Evolutionary conservation across 2,113 vertebrate genomes (phyloP).

Genomic region (Anser cygnoides): DNA sequence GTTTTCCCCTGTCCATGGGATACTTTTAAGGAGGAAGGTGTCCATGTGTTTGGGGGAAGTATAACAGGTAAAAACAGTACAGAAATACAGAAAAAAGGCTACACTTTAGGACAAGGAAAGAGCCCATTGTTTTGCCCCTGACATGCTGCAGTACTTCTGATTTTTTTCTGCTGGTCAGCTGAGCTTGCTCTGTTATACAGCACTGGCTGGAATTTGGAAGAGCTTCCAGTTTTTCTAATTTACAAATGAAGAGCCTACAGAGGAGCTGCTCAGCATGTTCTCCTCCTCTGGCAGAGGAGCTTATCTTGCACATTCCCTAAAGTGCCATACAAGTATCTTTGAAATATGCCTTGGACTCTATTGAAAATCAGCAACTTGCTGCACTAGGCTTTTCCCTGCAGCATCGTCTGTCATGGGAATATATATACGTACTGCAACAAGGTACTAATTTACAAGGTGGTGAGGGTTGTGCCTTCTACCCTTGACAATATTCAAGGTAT

Average conservation of each 20-base stretch:
- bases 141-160: background rate
- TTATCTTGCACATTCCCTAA: accelerated
- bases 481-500: background rate
- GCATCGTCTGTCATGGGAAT: background rate
- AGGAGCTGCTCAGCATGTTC: background rate
- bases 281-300: background rate
- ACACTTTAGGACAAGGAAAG: background rate
- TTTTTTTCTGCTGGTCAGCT: background rate
- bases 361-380: background rate
- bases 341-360: background rate
- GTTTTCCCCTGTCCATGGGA: background rate
- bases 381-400: background rate
- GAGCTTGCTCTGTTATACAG: background rate
- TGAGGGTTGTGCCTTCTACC: background rate
- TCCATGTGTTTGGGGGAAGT: background rate
- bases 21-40: background rate
- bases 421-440: background rate
- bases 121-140: background rate
- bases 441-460: background rate
- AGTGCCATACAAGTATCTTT: background rate
- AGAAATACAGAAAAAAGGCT: background rate
- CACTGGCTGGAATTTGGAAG: background rate
- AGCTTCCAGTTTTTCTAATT: background rate
- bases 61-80: background rate
- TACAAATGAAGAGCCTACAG: background rate